Evolutionary conservation across 2,113 vertebrate species (phyloP).

Genomic region (Seriola dumerili): DNA sequence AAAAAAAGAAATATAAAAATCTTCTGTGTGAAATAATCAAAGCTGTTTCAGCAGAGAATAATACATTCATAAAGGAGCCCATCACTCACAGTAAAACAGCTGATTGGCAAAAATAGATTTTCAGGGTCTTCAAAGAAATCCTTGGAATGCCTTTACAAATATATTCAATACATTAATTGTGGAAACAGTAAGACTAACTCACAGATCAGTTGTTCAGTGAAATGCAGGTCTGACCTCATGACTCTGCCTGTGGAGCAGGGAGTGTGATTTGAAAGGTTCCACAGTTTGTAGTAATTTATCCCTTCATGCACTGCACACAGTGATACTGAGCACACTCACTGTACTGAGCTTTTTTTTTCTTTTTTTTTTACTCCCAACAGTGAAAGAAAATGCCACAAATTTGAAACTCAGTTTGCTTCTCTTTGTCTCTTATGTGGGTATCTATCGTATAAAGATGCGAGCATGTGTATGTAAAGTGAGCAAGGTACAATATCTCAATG

Average conservation of each 20-base stretch:
- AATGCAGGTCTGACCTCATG: neutral
- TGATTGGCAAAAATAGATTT: too few species aligned
- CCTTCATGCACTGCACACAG: neutral
- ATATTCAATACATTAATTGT: neutral
- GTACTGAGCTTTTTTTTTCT: neutral
- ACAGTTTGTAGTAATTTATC: neutral
- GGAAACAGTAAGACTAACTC: neutral
- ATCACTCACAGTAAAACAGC: too few species aligned
- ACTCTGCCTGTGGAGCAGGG: neutral
- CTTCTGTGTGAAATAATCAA: too few species aligned
- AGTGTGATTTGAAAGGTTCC: neutral
- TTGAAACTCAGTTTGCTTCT: neutral
- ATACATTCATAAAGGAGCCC: neutral
- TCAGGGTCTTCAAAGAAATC: too few species aligned
- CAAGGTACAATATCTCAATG: neutral
- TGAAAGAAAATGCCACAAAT: neutral
- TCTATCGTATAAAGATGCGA: neutral
- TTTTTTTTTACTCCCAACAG: neutral
- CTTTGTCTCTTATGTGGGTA: neutral
- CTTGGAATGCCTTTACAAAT: neutral
- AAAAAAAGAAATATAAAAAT: neutral
- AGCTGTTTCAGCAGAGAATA: neutral
- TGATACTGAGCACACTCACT: neutral
- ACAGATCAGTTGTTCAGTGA: neutral
- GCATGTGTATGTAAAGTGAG: conserved; percentile 5